phyloP scores from a whole-genome alignment of 2,888 invertebrate genomes.

The Andrena minutula region DNA sequence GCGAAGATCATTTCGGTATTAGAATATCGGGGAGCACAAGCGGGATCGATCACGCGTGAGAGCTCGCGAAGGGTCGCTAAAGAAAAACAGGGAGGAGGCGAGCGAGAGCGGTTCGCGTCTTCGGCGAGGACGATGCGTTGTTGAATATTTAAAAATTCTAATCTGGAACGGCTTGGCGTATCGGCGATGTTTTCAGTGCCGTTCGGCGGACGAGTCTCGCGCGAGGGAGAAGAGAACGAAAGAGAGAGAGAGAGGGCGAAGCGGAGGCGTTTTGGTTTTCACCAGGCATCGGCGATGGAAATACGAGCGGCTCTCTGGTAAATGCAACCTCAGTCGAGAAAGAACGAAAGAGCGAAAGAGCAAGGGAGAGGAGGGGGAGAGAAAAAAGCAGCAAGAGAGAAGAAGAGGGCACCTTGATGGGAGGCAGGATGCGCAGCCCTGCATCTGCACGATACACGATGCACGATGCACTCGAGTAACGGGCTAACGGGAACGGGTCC shows the following conservation, averaged over 20 bases:
- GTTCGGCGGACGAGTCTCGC: slow-evolving; percentile 46
- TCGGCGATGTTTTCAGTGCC: slow-evolving; percentile 57
- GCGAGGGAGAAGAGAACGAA: neutral
- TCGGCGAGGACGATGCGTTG: slow-evolving; percentile 46
- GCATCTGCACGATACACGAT: slow-evolving; percentile 22
- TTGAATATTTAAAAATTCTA: slow-evolving; percentile 74
- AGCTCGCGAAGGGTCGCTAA: no score
- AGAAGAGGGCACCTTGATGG: slow-evolving; percentile 32
- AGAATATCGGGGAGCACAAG: slow-evolving; percentile 37
- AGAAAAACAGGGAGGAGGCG: neutral
- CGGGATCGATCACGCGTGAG: slow-evolving; percentile 27
- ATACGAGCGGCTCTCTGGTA: slow-evolving; percentile 56
- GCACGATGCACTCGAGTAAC: slow-evolving; percentile 59
- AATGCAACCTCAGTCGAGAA: slow-evolving; percentile 32
- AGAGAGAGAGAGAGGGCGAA: slow-evolving; percentile 13
- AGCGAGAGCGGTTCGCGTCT: slow-evolving; percentile 28
- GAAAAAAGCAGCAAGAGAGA: slow-evolving; percentile 21
- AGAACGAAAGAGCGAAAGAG: neutral
- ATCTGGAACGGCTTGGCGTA: slow-evolving; percentile 50
- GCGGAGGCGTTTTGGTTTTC: slow-evolving; percentile 66
- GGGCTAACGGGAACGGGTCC: slow-evolving; percentile 7
- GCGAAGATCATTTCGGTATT: slow-evolving; percentile 63
- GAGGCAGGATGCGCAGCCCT: slow-evolving; percentile 34
- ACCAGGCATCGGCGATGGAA: slow-evolving; percentile 61
- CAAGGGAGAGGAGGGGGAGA: neutral